A percentile compares a stretch with the other conserved stretches of the same genome.
Conservation (phyloP, 53 echinoderm and acorn worm species). For the Mesocentrotus franciscanus region DNA sequence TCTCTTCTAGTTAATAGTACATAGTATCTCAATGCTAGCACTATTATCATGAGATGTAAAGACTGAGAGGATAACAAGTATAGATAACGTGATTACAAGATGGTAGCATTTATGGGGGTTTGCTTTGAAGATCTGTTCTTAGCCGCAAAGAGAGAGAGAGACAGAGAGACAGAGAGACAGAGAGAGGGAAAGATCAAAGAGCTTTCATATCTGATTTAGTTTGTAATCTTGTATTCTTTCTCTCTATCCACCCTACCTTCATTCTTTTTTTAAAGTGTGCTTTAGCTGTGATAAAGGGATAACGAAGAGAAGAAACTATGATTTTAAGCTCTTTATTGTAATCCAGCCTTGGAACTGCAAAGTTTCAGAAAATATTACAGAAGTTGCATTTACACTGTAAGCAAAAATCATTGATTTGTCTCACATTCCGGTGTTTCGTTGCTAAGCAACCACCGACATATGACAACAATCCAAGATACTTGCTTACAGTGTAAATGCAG, state of each 20-base stretch:
- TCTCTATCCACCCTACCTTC: neutral
- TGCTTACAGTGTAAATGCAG: neutral
- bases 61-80: neutral
- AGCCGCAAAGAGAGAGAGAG: too few relatives aligned
- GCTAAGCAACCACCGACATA: too few relatives aligned
- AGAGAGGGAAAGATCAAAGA: neutral
- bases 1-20: neutral
- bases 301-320: neutral
- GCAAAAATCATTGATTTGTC: too few relatives aligned
- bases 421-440: too few relatives aligned
- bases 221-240: neutral
- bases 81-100: conserved; percentile 43
- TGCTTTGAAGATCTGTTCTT: neutral
- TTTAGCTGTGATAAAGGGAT: neutral
- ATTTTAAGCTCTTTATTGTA: neutral
- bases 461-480: too few relatives aligned
- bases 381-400: neutral
- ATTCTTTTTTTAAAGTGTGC: neutral
- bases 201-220: neutral
- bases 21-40: neutral
- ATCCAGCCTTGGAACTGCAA: neutral
- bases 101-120: neutral
- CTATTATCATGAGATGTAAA: conserved; percentile 10
- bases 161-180: neutral
- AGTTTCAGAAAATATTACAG: neutral